These are phyloP conservation scores for Champsocephalus gunnari DNA, from an alignment of 2,797 vertebrate genomes.

Conservation along the genomic window DNA sequence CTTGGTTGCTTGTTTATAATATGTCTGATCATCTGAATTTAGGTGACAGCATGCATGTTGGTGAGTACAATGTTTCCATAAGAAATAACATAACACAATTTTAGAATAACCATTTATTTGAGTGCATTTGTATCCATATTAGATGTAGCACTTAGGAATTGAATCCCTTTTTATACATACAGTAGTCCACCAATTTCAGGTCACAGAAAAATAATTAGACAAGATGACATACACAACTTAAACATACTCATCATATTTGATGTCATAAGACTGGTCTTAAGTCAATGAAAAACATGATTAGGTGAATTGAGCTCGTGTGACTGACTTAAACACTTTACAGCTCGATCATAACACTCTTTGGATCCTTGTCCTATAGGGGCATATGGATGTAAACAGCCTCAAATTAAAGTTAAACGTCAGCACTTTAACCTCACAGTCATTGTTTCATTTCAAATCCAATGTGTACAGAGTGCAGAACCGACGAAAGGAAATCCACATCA, in stretches of 20 bases:
- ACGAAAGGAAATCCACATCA: conserved; percentile 13
- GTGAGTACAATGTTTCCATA: background rate
- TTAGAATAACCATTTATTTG: too few relatives aligned
- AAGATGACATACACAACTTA: too few relatives aligned
- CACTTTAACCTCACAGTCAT: conserved; percentile 6
- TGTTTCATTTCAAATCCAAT: conserved; percentile 20
- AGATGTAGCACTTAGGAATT: background rate
- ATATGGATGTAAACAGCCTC: background rate
- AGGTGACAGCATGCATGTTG: background rate
- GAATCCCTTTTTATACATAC: background rate
- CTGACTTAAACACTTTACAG: background rate
- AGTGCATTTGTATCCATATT: too few relatives aligned
- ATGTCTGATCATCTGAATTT: background rate
- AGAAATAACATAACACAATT: background rate
- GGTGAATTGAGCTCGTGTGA: too few relatives aligned
- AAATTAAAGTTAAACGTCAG: conserved; percentile 20
- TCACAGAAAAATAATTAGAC: background rate
- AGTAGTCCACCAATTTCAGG: background rate
- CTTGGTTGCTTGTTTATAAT: background rate
- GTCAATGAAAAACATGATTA: too few relatives aligned
- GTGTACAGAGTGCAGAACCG: background rate
- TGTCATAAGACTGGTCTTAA: background rate
- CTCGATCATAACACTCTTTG: background rate
- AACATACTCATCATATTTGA: background rate
- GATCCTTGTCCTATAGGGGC: background rate